These are phyloP conservation scores for Equus przewalskii DNA, from an alignment of 2,113 vertebrate species.

Conservation along the genomic window DNA sequence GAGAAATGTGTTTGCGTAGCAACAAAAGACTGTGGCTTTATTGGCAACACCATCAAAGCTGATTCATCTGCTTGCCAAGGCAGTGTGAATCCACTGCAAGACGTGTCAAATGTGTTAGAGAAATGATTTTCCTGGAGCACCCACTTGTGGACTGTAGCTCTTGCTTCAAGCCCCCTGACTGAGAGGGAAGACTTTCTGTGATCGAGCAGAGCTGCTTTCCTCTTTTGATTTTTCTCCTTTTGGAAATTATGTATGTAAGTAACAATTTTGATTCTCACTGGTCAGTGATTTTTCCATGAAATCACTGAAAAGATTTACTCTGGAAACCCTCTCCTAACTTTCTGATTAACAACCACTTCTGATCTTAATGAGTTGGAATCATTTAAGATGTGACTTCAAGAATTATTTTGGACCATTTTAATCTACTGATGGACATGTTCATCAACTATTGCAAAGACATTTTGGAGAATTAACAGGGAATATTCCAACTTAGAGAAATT, in stretches of 20 bases:
- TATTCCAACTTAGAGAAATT: slow-evolving; percentile 47
- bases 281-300: slow-evolving; percentile 42
- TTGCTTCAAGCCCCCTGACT: slow-evolving; percentile 41
- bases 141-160: slow-evolving; percentile 58
- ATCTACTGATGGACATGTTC: not conserved
- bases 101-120: slow-evolving; percentile 75
- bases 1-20: slow-evolving; percentile 82
- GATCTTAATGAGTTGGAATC: slow-evolving; percentile 14
- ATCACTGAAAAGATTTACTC: slow-evolving; percentile 2
- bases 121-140: slow-evolving; percentile 72
- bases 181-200: slow-evolving; percentile 7
- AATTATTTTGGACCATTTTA: slow-evolving; percentile 18
- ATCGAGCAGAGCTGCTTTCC: not conserved
- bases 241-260: slow-evolving; percentile 26
- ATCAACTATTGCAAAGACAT: not conserved
- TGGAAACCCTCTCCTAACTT: not conserved
- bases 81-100: slow-evolving; percentile 76
- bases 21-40: slow-evolving; percentile 82
- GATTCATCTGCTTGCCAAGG: slow-evolving; percentile 80
- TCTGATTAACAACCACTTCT: slow-evolving; percentile 54
- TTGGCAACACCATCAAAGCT: slow-evolving; percentile 82
- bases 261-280: slow-evolving; percentile 6
- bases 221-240: not conserved
- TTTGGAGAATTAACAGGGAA: slow-evolving; percentile 25
- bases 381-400: slow-evolving; percentile 16